These are phyloP conservation scores for Limnephilus lunatus DNA, from an alignment of 2,888 invertebrate genomes.

Conservation along the genomic window DNA sequence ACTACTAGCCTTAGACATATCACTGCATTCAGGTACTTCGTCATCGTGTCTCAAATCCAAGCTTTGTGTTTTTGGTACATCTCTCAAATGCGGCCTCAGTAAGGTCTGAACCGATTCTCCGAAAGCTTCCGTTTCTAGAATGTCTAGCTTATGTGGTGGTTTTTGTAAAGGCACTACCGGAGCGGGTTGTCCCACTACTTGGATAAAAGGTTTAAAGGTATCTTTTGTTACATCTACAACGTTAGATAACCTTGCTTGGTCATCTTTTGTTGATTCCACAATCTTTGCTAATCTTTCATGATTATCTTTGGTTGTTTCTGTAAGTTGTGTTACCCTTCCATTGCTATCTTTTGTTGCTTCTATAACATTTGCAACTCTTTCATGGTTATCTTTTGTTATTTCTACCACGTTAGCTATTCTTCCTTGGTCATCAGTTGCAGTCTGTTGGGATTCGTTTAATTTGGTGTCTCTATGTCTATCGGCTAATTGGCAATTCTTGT, in stretches of 20 bases:
- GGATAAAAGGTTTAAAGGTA: not conserved
- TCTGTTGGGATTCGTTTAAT: slow-evolving; percentile 51
- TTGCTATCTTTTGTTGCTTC: slow-evolving; percentile 6
- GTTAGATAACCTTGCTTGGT: not conserved
- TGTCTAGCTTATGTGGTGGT: slow-evolving; percentile 40
- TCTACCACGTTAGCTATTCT: slow-evolving; percentile 30
- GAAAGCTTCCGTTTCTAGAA: slow-evolving; percentile 55
- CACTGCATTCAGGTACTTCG: slow-evolving; percentile 27
- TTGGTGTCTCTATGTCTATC: slow-evolving; percentile 48
- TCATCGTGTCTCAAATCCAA: slow-evolving; percentile 67
- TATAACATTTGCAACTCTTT: not conserved
- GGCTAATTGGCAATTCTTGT: slow-evolving; percentile 51
- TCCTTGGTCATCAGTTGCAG: slow-evolving; percentile 44
- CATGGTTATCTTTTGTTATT: slow-evolving; percentile 12
- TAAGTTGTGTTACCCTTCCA: slow-evolving; percentile 2
- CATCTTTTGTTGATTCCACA: not conserved
- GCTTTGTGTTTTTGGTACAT: slow-evolving; percentile 68
- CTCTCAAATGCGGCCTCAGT: slow-evolving; percentile 63
- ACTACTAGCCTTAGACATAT: slow-evolving; percentile 32
- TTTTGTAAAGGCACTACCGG: slow-evolving; percentile 61
- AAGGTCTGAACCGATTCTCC: slow-evolving; percentile 55
- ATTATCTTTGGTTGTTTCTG: not conserved
- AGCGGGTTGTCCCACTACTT: not conserved
- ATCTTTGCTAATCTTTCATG: too few relatives aligned
- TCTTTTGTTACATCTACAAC: not conserved